Conservation (phyloP, 2,888 invertebrate genomes). For the Diadegma fenestrale region DNA sequence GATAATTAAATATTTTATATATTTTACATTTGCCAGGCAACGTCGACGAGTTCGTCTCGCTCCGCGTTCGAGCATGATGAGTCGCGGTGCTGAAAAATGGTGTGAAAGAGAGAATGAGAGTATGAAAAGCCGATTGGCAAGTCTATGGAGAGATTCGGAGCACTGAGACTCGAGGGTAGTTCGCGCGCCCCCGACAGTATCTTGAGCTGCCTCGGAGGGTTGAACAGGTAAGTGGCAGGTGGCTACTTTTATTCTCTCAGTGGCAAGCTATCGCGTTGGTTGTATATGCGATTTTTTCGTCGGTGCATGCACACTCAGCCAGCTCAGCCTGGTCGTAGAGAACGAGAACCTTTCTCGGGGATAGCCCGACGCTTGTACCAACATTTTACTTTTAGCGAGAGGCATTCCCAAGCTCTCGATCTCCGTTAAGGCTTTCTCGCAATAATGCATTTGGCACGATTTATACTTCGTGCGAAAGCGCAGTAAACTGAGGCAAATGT, state of each 20-base stretch:
- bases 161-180: conserved; percentile 47
- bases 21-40: not conserved
- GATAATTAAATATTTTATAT: not conserved
- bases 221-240: conserved; percentile 63
- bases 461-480: conserved; percentile 27
- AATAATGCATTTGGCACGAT: conserved; percentile 47
- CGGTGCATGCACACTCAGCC: not conserved
- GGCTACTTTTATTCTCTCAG: conserved; percentile 35
- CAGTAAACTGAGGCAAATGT: conserved; percentile 32
- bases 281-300: conserved; percentile 1
- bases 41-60: not conserved
- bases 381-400: conserved; percentile 45
- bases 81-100: not conserved
- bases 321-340: conserved; percentile 11
- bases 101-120: conserved; percentile 6
- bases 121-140: conserved; percentile 26
- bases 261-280: conserved; percentile 15
- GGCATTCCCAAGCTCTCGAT: conserved; percentile 38
- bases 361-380: conserved; percentile 2
- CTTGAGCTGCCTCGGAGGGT: conserved; percentile 38
- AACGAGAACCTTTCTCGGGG: conserved; percentile 38
- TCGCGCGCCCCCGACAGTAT: conserved; percentile 42
- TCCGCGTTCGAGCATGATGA: not conserved
- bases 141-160: not conserved
- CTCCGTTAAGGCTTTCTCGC: conserved; percentile 44